Conservation (phyloP, 2,113 vertebrate genomes). For the Vanacampus margaritifer region DNA sequence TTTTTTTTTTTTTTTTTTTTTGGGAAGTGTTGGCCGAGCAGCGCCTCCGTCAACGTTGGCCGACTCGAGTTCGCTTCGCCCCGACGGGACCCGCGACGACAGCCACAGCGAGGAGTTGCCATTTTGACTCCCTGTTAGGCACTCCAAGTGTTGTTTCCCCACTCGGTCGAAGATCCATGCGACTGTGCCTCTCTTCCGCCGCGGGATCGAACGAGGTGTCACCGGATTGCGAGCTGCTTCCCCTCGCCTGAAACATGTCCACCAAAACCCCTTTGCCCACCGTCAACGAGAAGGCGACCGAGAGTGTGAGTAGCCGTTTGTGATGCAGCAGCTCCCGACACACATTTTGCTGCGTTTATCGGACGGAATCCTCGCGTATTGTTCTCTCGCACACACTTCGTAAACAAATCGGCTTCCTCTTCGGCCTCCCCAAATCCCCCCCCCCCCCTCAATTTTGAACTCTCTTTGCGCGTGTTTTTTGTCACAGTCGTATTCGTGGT, state of each 20-base stretch:
- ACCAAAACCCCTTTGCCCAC: conserved; percentile 90
- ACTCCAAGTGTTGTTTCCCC: conserved; percentile 22
- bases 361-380: conserved; percentile 2
- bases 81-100: conserved; percentile 25
- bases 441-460: neutral
- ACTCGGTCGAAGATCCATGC: conserved; percentile 59
- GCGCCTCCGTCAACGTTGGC: conserved; percentile 37
- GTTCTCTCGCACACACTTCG: conserved; percentile 25
- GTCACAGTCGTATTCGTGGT: neutral
- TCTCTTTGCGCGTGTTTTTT: neutral
- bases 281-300: conserved; percentile 90
- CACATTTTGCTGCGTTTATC: neutral
- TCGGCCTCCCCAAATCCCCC: neutral
- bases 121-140: conserved; percentile 13
- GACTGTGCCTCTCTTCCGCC: conserved; percentile 6
- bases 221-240: neutral
- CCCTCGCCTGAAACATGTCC: conserved; percentile 79
- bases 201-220: conserved; percentile 19
- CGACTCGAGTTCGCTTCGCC: conserved; percentile 33
- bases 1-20: conserved; percentile 28
- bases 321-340: neutral
- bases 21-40: conserved; percentile 42
- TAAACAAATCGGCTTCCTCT: conserved; percentile 46
- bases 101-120: neutral
- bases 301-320: conserved; percentile 82